Conservation (phyloP, 2,113 vertebrate species). For the Mionectes macconnelli region DNA sequence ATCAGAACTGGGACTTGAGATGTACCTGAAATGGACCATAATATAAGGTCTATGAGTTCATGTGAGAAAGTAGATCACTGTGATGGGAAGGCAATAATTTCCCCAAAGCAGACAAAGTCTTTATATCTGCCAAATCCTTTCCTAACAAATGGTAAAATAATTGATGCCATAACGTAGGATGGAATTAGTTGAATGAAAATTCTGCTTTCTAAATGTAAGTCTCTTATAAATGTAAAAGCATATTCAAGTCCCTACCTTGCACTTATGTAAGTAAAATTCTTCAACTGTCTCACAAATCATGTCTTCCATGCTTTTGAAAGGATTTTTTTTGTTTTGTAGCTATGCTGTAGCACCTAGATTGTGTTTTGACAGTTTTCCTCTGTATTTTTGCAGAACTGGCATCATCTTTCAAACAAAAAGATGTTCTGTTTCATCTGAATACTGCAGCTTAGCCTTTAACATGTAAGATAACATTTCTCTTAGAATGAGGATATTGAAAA, state of each 20-base stretch:
- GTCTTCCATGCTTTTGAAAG: not conserved
- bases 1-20: not conserved
- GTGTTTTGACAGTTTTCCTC: slow-evolving; percentile 43
- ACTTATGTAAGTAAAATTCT: not conserved
- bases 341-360: slow-evolving; percentile 22
- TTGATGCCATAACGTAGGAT: not conserved
- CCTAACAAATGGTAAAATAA: not conserved
- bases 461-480: not conserved
- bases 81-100: not conserved
- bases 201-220: not conserved
- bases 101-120: not conserved
- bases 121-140: not conserved
- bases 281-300: not conserved
- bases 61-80: not conserved
- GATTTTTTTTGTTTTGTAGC: slow-evolving; percentile 3
- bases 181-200: not conserved
- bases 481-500: not conserved
- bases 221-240: not conserved
- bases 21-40: not conserved
- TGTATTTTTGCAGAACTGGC: slow-evolving; percentile 12
- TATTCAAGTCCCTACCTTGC: not conserved
- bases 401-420: not conserved
- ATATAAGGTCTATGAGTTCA: not conserved
- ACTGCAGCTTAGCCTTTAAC: not conserved
- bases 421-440: not conserved